Percentiles rank a stretch among this genome's conserved stretches.
Conservation (phyloP, 2,113 vertebrate genomes). For the Arizona elegans region DNA sequence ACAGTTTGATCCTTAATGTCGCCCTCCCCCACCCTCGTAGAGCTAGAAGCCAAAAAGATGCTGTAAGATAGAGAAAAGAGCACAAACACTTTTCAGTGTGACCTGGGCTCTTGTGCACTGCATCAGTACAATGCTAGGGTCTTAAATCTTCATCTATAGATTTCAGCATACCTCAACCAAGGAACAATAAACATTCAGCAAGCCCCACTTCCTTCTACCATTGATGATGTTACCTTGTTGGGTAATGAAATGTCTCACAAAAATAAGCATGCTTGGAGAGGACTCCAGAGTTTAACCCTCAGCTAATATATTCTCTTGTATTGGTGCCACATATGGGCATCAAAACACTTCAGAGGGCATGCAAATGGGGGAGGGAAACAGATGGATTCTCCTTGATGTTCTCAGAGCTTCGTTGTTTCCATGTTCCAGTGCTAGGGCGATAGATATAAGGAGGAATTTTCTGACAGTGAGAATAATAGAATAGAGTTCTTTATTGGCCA, state of each 20-base stretch:
- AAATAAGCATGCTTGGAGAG: neutral
- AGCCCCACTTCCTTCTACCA: neutral
- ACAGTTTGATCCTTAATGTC: constrained; percentile 55
- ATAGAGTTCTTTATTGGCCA: neutral
- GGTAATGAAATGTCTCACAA: neutral
- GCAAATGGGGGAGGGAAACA: neutral
- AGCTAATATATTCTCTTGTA: neutral
- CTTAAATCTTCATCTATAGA: neutral
- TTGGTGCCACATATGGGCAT: neutral
- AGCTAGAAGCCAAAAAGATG: constrained; percentile 47
- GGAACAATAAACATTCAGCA: neutral
- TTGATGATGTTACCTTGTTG: neutral
- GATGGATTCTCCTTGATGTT: no score
- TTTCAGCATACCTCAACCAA: neutral
- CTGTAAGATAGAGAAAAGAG: constrained; percentile 51
- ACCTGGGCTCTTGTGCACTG: neutral
- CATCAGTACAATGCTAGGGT: neutral
- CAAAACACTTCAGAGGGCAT: neutral
- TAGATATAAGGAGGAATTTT: neutral
- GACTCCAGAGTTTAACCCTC: neutral
- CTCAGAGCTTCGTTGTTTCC: no score
- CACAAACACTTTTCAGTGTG: constrained; percentile 16
- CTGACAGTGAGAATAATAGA: neutral
- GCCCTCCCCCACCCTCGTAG: neutral
- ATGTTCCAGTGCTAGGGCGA: no score